Base-by-base conservation (phyloP, 2,113 vertebrate genomes). In the Alosa alosa region DNA sequence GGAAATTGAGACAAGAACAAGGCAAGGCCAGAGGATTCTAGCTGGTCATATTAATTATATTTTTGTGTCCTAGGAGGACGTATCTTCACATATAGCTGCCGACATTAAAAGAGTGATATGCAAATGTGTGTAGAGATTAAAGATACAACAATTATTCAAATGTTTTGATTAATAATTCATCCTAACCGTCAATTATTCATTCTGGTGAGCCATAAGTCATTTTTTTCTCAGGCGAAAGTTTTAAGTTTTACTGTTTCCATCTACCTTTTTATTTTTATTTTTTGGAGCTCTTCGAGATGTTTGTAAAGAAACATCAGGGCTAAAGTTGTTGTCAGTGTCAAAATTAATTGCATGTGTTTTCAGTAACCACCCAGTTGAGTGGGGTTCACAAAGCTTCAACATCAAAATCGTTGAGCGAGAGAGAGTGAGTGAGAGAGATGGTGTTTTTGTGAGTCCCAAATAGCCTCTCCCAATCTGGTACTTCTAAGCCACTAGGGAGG, bases 91-190 rank as follows among this genome's bases (percentile, higher is more conserved):
- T 93, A 95, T 94, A 94, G 94, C 95, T 94, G 95, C 94, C 96
- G 93, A 96, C 93, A 97, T 98, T 97, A 97, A 93, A 93, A 93
- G 89, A 90, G 91, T 87, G 95, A 97, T 97, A 98, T 97, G 97
- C 96, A 98, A 97, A 98, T 98, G 96, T 95, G 94, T 96, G 95
- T 96, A 95, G 94, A 98, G 96, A 97, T 98, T 97, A 98, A 95
- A 97, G 96, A 96, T 97, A 95, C 92, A 92, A 97, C 97, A 97
- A 97, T 98, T 98, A 98, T 98, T 97, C 97, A 97, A 96, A 97
- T 95, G 92, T 93, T 44, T 93, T 94, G 96, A 98, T 99, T 97
- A 97, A 98, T 97, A 96, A 98, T 99, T 98, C 96, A 98, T 96
- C 93, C 95, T 96, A 96, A 88, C 95, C 94, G 96, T 97, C 96